Evolutionary conservation across 2,797 vertebrate species (phyloP), one percentile per base, ranked within the genome.

Genomic region (Pseudochaenichthys georgianus): DNA sequence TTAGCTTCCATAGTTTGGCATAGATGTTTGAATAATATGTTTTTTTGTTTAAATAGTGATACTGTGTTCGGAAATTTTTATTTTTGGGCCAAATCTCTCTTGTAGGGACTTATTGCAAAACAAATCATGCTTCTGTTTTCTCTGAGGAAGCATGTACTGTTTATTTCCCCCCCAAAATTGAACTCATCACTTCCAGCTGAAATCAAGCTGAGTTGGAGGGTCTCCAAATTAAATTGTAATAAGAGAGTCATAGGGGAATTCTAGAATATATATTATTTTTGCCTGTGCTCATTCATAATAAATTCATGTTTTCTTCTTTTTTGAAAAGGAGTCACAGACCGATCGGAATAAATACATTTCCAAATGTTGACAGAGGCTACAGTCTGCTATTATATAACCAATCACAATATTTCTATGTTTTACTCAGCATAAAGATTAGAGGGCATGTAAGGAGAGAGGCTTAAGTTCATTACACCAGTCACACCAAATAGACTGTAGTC

Each of bases 391-490:
- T 59, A 54, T 41, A 78, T 76, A 77, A 75, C 84, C 45, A 82
- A 77, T 80, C 65, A 69, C 73, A 74, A 46, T 64, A 71, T 77
- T 68, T 82, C 69, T 78, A 63, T 80, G 76, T 85, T 89, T 87
- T 84, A 72, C 50, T 78, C 60, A 71, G 81, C 68, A 90, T 83
- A 57, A 64, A 67, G 80, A 88, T 91, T 86, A 83, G 64, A 52
- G 11, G 69, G 65, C 63, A 64, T 63, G 79, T 78, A 67, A 55
- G 71, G 60, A 64, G 73, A 82, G 61, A 78, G 67, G 70, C 52
- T 81, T 67, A 31, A 71, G 69, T 77, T 63, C 61, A 66, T 38
- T 46, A 46, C 19, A 53, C 28, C 28, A 48, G 43, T 28, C 31
- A 6, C 28, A 46, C 16, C 47, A 58, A 9, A 70, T 69, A 79